Evolutionary conservation across 2,797 vertebrate genomes (phyloP).

Genomic region (Falco concolor): DNA sequence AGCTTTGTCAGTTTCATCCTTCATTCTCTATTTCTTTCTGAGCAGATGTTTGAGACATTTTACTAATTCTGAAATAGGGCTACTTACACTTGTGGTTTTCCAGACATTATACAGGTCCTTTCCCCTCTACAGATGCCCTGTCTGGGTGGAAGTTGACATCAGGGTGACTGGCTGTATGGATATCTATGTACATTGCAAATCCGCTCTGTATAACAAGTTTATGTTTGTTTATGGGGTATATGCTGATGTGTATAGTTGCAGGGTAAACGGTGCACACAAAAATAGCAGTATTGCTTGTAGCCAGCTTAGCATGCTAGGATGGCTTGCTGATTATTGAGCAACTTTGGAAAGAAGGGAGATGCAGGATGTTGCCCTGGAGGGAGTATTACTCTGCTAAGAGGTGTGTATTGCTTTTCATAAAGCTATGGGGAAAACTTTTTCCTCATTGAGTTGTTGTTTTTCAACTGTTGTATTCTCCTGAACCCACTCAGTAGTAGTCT

Average conservation of each 20-base stretch:
- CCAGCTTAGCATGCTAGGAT: fast-evolving
- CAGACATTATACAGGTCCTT: background rate
- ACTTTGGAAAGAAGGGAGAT: background rate
- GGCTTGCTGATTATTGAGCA: background rate
- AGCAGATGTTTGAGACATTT: background rate
- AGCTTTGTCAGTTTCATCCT: background rate
- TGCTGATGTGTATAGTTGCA: background rate
- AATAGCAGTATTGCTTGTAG: background rate
- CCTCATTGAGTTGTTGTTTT: background rate
- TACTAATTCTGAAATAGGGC: background rate
- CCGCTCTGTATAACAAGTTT: background rate
- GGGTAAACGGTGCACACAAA: background rate
- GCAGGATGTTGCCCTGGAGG: background rate
- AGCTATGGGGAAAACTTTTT: background rate
- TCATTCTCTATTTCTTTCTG: background rate
- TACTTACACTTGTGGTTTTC: background rate
- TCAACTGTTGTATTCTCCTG: background rate
- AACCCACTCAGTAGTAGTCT: background rate
- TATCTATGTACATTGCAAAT: background rate
- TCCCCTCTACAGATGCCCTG: background rate
- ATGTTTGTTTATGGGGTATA: background rate
- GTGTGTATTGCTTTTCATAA: background rate
- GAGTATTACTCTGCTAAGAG: background rate
- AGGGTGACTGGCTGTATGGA: background rate
- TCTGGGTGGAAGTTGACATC: background rate